Conservation (phyloP, 1,140 invertebrate genomes). For the Contarinia nasturtii region DNA sequence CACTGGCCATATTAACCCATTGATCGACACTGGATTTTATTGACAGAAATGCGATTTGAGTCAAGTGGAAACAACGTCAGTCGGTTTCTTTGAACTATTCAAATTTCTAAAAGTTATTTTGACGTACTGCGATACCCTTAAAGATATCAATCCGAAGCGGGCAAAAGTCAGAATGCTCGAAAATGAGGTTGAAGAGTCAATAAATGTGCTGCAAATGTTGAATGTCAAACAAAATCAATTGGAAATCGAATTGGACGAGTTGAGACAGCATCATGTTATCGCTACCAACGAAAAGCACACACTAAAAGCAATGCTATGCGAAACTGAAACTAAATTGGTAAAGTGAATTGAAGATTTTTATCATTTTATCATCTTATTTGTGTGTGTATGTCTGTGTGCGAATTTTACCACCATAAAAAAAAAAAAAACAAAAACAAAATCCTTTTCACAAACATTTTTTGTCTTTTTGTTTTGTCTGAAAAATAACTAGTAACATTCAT, state of each 20-base stretch:
- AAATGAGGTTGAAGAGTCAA: constrained; percentile 31
- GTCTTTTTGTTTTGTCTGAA: neutral
- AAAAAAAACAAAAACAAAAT: neutral
- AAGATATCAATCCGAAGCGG: constrained; percentile 73
- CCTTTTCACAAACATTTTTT: neutral
- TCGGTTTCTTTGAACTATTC: constrained; percentile 63
- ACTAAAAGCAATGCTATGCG: constrained; percentile 66
- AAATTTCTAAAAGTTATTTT: constrained; percentile 73
- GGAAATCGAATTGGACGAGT: constrained; percentile 41
- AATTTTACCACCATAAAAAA: too few species aligned
- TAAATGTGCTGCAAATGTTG: constrained; percentile 51
- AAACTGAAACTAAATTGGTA: constrained; percentile 56
- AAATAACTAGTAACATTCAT: neutral
- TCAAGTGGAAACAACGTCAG: constrained; percentile 54
- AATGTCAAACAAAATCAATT: constrained; percentile 52
- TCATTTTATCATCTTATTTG: too few species aligned
- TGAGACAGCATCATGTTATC: constrained; percentile 55
- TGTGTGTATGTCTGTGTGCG: too few species aligned
- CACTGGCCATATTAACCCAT: neutral
- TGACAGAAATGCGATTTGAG: constrained; percentile 36
- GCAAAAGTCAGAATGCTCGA: constrained; percentile 61
- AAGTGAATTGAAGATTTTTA: neutral
- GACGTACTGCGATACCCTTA: constrained; percentile 66
- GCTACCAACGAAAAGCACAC: constrained; percentile 52
- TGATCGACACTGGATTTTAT: neutral